Evolutionary conservation across 2,888 invertebrate species (phyloP).

Genomic region (Tortrix viridana): DNA sequence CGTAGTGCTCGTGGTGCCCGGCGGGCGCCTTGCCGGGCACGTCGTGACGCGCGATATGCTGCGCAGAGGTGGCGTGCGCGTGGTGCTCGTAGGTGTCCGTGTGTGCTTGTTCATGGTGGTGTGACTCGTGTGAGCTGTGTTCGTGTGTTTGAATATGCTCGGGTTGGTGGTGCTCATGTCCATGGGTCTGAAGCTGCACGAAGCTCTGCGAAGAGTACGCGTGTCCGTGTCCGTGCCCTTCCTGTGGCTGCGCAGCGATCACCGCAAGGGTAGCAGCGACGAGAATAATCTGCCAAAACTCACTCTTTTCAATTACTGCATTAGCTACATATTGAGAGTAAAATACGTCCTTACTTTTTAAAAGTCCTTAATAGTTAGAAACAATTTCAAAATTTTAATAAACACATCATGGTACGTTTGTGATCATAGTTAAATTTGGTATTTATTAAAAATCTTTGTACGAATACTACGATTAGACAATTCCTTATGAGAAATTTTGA

Average conservation of each 20-base stretch:
- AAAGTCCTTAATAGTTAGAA: no score
- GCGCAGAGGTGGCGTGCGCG: constrained; percentile 52
- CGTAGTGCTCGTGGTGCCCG: constrained; percentile 49
- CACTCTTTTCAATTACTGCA: no score
- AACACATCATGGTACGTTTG: no score
- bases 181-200: constrained; percentile 52
- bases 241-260: constrained; percentile 49
- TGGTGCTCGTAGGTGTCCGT: constrained; percentile 49
- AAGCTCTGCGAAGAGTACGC: constrained; percentile 55
- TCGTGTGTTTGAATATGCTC: constrained; percentile 11
- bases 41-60: constrained; percentile 51
- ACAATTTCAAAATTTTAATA: no score
- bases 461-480: no score
- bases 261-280: constrained; percentile 43
- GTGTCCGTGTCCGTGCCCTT: constrained; percentile 48
- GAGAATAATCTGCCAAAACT: constrained; percentile 46
- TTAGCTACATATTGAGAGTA: no score
- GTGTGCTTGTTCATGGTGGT: constrained; percentile 15
- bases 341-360: no score
- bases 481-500: no score
- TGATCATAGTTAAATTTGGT: no score
- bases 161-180: constrained; percentile 43
- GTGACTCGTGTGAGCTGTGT: constrained; percentile 14
- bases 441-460: no score
- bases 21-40: constrained; percentile 40